phyloP scores from a whole-genome alignment of 2,797 vertebrate genomes.

The Dromococcyx pavoninus region DNA sequence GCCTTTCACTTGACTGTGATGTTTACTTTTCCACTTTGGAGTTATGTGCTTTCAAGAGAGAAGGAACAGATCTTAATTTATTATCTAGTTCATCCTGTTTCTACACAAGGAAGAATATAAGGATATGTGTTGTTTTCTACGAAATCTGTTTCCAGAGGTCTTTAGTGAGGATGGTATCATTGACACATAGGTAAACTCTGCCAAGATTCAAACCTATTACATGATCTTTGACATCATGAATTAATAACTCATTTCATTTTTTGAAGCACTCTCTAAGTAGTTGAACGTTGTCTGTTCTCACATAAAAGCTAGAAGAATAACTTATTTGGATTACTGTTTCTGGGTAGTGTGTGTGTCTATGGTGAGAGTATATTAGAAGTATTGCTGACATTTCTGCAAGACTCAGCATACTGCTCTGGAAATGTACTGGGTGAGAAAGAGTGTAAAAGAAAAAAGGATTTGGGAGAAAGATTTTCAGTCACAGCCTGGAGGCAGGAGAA shows the following conservation, averaged over 20 bases:
- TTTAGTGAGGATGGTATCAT: background rate
- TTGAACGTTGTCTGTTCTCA: background rate
- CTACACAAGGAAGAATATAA: background rate
- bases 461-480: background rate
- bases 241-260: background rate
- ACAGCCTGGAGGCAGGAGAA: background rate
- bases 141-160: background rate
- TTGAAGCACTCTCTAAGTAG: background rate
- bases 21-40: background rate
- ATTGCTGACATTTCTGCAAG: background rate
- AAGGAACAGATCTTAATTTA: background rate
- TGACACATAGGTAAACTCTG: background rate
- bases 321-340: background rate
- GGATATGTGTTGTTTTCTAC: background rate
- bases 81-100: background rate
- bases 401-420: background rate
- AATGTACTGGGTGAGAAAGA: fast-evolving
- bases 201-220: background rate
- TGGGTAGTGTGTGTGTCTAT: background rate
- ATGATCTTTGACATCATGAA: background rate
- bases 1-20: background rate
- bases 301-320: background rate
- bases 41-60: background rate
- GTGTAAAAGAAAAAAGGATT: background rate
- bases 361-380: background rate